Evolutionary conservation across 2,888 invertebrate genomes (phyloP).

Genomic region (Ophion slaviceki): DNA sequence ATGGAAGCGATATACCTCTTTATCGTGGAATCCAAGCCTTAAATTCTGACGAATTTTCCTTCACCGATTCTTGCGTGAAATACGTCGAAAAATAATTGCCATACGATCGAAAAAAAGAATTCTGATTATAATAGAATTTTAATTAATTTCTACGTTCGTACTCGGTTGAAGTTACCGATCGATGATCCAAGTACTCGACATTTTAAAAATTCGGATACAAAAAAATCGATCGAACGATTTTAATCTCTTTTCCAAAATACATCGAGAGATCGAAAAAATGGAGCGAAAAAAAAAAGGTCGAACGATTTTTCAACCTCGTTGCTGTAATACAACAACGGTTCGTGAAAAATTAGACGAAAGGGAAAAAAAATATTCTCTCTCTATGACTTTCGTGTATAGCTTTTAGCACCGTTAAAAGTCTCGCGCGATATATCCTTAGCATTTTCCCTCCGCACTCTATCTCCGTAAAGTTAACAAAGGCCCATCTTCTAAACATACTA

Average conservation of each 20-base stretch:
- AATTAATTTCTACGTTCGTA: too few species aligned
- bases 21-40: constrained; percentile 11
- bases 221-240: constrained; percentile 20
- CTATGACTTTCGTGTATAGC: constrained; percentile 38
- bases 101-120: too few species aligned
- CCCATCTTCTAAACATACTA: constrained; percentile 38
- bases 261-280: neutral
- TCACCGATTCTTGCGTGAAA: too few species aligned
- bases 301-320: constrained; percentile 7
- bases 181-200: neutral
- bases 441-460: neutral
- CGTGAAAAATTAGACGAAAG: neutral
- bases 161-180: too few species aligned
- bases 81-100: too few species aligned
- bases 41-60: constrained; percentile 21
- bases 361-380: constrained; percentile 4
- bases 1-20: constrained; percentile 49
- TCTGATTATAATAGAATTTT: too few species aligned
- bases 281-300: constrained; percentile 33
- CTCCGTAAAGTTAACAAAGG: constrained; percentile 47
- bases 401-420: constrained; percentile 44
- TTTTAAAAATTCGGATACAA: neutral
- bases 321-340: neutral
- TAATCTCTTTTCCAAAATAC: neutral
- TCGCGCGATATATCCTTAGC: neutral